These are phyloP conservation scores for Leptodirus hochenwartii DNA, from an alignment of 2,888 invertebrate species.

Conservation along the genomic window DNA sequence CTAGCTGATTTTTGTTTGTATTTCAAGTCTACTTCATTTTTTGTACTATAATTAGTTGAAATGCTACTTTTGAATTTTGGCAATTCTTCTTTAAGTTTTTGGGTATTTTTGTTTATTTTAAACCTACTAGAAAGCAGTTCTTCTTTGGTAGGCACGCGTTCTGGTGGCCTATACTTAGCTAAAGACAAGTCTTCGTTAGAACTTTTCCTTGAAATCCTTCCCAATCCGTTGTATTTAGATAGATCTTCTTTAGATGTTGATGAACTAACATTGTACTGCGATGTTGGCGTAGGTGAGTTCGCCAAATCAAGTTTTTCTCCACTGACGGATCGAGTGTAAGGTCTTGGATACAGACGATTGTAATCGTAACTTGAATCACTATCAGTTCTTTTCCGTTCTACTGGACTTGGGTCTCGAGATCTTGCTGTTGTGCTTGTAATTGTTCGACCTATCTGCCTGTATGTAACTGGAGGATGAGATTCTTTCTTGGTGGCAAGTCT, in stretches of 20 bases:
- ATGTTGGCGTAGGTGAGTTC: constrained; percentile 18
- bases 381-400: constrained; percentile 28
- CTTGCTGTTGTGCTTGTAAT: constrained; percentile 18
- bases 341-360: constrained; percentile 33
- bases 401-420: constrained; percentile 38
- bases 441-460: constrained; percentile 24
- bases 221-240: constrained; percentile 14
- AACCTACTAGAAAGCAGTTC: constrained; percentile 11
- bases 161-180: constrained; percentile 11
- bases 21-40: constrained; percentile 6
- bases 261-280: constrained; percentile 19
- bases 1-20: constrained; percentile 10
- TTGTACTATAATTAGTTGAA: constrained; percentile 13
- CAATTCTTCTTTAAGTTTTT: constrained; percentile 2
- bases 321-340: constrained; percentile 21
- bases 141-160: constrained; percentile 10
- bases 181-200: constrained; percentile 16
- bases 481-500: too few relatives aligned
- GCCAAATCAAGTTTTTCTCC: constrained; percentile 21
- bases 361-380: constrained; percentile 29
- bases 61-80: constrained; percentile 10
- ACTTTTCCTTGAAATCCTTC: constrained; percentile 16
- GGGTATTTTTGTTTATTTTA: constrained; percentile 8
- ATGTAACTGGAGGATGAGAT: constrained; percentile 30
- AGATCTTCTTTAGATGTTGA: constrained; percentile 18